phyloP scores from a whole-genome alignment of 2,888 invertebrate species.

The Salpingus planirostris region DNA sequence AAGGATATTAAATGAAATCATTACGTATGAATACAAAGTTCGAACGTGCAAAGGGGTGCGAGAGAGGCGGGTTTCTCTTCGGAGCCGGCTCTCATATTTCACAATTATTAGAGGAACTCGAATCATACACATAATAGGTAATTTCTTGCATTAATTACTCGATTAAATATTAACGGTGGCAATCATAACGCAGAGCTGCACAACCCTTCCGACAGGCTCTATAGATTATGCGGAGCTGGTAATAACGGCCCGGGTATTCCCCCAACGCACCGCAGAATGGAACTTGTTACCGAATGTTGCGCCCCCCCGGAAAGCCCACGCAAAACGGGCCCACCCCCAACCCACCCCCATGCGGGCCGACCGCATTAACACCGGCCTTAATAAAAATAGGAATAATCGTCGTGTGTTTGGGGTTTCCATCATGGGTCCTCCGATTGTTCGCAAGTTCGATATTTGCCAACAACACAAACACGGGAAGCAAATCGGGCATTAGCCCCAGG shows the following conservation, averaged over 20 bases:
- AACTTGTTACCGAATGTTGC: slow-evolving; percentile 27
- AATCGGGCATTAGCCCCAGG: slow-evolving; percentile 20
- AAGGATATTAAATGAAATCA: slow-evolving; percentile 27
- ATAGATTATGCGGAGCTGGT: slow-evolving; percentile 41
- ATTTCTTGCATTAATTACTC: slow-evolving; percentile 47
- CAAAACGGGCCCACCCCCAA: too few relatives aligned
- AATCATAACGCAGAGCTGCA: slow-evolving; percentile 43
- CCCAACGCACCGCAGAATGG: slow-evolving; percentile 35
- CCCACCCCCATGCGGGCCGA: too few relatives aligned
- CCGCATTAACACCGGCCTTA: too few relatives aligned
- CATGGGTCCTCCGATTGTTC: too few relatives aligned
- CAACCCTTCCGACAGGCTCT: slow-evolving; percentile 41
- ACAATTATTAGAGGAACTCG: slow-evolving; percentile 43
- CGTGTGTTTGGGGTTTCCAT: too few relatives aligned
- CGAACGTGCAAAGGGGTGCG: slow-evolving; percentile 1
- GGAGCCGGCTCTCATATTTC: slow-evolving; percentile 38
- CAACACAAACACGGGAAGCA: slow-evolving; percentile 9
- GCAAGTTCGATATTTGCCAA: slow-evolving; percentile 19
- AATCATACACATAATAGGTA: slow-evolving; percentile 46
- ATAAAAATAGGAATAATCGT: too few relatives aligned
- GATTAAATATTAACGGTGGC: slow-evolving; percentile 45
- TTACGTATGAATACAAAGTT: slow-evolving; percentile 26
- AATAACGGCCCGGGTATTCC: slow-evolving; percentile 36
- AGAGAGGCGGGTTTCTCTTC: slow-evolving; percentile 11
- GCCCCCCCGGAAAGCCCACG: slow-evolving; percentile 1